Base-by-base conservation (phyloP, 1,140 invertebrate genomes). In the Leptinotarsa defecta region DNA sequence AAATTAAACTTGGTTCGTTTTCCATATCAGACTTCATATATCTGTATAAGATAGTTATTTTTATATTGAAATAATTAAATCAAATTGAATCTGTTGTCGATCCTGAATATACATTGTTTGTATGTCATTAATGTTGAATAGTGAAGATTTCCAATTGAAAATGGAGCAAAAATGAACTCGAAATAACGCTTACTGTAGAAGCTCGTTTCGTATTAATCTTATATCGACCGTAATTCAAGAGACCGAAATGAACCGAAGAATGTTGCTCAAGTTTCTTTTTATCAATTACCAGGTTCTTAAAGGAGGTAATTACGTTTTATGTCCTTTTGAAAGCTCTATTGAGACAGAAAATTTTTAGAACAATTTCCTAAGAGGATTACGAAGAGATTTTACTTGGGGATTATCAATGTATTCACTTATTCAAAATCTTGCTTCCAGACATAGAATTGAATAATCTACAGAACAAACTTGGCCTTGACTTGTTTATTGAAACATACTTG, bases 271-370 rank as follows among this genome's bases (percentile, higher is more conserved):
- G 17, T 57, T 57, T 43, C 34, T 43, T 57, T 57, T 57, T 57
- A 57, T 57, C 52, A 57, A 57, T 57, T 57, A n/a, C 15, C 52
- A 57, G 52, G n/a, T 57, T 19, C 52, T 57, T 15, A 5, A 57
- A 57, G 52, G 6, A 57, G 52, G 52, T 57, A 57, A 57, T 57
- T 19, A 57, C 52, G 52, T 57, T 57, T 57, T 57, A 57, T 57
- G 52, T n/a, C 15, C 52, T 57, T 57, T n/a, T 57, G 52, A 57
- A 8, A 57, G 52, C 52, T 57, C 52, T 57, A 57, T 57, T 57
- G 52, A 4, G 52, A 57, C 52, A 19, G 52, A 57, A 57, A 19
- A 57, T 17, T 19, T 57, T 4, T 4, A 15, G 13, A 13, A 57
- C 15, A 57, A n/a, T 13, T 13, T 57, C 4, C 2, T 57, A 8